These are phyloP conservation scores for Drosophila helvetica DNA, from an alignment of 2,888 invertebrate species.

Conservation along the genomic window DNA sequence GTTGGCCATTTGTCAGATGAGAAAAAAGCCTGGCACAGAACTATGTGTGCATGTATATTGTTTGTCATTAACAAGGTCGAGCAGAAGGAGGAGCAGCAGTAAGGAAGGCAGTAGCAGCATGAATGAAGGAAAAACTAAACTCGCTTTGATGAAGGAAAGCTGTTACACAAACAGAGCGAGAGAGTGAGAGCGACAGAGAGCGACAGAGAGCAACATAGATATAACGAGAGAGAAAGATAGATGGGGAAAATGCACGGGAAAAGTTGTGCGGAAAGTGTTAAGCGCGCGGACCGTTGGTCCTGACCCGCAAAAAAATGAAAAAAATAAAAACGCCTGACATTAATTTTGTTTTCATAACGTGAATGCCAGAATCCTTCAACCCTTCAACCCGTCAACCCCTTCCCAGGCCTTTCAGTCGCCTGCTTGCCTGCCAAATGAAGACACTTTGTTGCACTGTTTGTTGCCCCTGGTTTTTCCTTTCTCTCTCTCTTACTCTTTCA, in stretches of 20 bases:
- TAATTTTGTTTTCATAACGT: slow-evolving; percentile 76
- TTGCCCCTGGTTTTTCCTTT: slow-evolving; percentile 16
- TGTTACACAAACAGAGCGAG: slow-evolving; percentile 42
- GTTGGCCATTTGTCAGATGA: slow-evolving; percentile 58
- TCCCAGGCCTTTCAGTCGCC: background rate
- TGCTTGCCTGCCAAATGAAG: slow-evolving; percentile 63
- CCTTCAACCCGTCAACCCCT: background rate
- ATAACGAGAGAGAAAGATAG: background rate
- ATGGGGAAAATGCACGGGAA: slow-evolving; percentile 1
- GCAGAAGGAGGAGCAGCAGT: slow-evolving; percentile 8
- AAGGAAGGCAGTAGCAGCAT: slow-evolving; percentile 13
- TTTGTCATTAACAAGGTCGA: slow-evolving; percentile 77
- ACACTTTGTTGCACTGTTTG: slow-evolving; percentile 62
- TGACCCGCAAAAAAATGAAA: slow-evolving; percentile 13
- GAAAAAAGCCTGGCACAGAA: slow-evolving; percentile 56
- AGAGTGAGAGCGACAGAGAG: slow-evolving; percentile 5
- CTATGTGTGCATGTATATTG: slow-evolving; percentile 66
- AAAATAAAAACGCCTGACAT: slow-evolving; percentile 56
- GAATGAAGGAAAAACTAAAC: slow-evolving; percentile 55
- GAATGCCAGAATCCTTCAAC: slow-evolving; percentile 1
- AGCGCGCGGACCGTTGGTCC: slow-evolving; percentile 1
- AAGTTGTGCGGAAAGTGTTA: slow-evolving; percentile 6
- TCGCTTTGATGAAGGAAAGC: slow-evolving; percentile 68
- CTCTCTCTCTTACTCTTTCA: background rate
- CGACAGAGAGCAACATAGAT: background rate